Evolutionary conservation across 2,797 vertebrate species (phyloP).

Genomic region (Synanceia verrucosa): DNA sequence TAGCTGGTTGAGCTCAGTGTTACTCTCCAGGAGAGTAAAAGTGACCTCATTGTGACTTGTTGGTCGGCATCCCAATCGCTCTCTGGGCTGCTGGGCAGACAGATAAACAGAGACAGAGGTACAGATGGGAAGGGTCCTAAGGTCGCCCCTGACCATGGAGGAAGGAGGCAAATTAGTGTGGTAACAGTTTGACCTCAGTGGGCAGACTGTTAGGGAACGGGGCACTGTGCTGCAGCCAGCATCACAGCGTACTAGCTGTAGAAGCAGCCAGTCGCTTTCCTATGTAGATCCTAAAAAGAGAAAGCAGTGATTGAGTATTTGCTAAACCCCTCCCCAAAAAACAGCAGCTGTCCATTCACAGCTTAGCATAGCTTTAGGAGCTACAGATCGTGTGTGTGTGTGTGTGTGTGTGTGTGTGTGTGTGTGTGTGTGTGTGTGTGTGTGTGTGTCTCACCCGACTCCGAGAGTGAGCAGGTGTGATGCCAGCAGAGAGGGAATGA

Average conservation of each 20-base stretch:
- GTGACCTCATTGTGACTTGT: conserved; percentile 69
- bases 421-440: not conserved
- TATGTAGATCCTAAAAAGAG: conserved; percentile 80
- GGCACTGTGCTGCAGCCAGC: conserved; percentile 29
- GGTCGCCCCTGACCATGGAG: conserved; percentile 52
- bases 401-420: not conserved
- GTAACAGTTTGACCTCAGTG: conserved; percentile 61
- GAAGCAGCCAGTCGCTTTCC: conserved; percentile 82
- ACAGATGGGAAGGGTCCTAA: conserved; percentile 62
- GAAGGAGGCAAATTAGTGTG: conserved; percentile 50
- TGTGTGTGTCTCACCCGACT: conserved; percentile 72
- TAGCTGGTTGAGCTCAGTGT: conserved; percentile 63
- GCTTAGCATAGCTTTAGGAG: not conserved
- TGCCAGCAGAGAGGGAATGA: conserved; percentile 79
- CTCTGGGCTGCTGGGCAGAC: conserved; percentile 32
- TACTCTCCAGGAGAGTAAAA: conserved; percentile 62
- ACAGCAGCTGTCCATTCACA: not conserved
- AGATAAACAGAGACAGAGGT: conserved; percentile 39
- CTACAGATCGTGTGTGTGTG: not conserved
- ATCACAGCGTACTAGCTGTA: conserved; percentile 81
- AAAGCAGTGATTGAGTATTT: not conserved
- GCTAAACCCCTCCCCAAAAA: not conserved
- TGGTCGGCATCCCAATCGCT: conserved; percentile 53
- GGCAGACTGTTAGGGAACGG: conserved; percentile 42
- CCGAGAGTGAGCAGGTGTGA: conserved; percentile 84